phyloP scores from a whole-genome alignment of 1,140 invertebrate species.

The Varroa destructor region DNA sequence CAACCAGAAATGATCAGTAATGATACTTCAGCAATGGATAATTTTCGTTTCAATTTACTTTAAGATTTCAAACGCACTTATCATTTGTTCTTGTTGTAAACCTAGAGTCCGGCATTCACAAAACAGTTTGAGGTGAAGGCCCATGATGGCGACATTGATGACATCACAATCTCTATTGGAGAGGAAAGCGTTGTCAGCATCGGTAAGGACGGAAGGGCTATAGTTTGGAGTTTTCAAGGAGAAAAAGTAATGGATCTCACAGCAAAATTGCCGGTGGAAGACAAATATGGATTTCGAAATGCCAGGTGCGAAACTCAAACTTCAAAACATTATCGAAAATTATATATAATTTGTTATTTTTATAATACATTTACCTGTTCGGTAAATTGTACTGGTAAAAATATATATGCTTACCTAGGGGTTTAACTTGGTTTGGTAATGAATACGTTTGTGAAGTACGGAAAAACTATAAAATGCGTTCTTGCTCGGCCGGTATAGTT shows the following conservation, averaged over 20 bases:
- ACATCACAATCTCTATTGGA: conserved; percentile 70
- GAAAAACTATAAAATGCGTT: too few species aligned
- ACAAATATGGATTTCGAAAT: conserved; percentile 67
- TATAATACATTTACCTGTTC: too few species aligned
- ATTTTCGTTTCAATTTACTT: too few species aligned
- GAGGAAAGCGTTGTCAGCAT: conserved; percentile 63
- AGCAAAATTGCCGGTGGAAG: conserved; percentile 54
- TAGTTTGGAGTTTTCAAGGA: conserved; percentile 60
- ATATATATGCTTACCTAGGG: too few species aligned
- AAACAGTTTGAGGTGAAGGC: conserved; percentile 54
- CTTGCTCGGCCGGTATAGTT: too few species aligned
- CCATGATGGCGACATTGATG: conserved; percentile 72
- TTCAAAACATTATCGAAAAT: neutral
- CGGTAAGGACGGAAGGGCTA: conserved; percentile 66
- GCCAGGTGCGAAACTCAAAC: conserved; percentile 48
- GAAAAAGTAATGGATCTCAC: conserved; percentile 54
- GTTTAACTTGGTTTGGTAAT: too few species aligned
- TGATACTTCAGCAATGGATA: too few species aligned
- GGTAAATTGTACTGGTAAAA: too few species aligned
- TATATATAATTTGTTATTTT: too few species aligned
- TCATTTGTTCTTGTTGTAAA: neutral
- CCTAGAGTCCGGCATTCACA: conserved; percentile 57
- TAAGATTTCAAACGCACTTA: too few species aligned
- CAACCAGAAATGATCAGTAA: too few species aligned
- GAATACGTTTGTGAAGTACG: too few species aligned